Evolutionary conservation across 2,888 invertebrate species (phyloP).

Genomic region (Tribolium freemani): DNA sequence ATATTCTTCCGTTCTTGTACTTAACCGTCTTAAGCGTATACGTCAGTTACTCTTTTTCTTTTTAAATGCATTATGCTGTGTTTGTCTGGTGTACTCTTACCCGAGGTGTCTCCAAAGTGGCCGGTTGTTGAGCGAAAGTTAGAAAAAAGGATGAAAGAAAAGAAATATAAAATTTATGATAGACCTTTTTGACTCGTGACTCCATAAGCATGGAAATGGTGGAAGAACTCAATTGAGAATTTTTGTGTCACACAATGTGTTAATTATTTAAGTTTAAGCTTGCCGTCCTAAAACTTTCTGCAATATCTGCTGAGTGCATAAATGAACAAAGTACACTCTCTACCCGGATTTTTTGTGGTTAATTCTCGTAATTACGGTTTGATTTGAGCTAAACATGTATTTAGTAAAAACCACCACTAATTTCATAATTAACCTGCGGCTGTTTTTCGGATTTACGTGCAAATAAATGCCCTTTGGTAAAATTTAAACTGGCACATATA

Average conservation of each 20-base stretch:
- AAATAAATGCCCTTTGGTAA: neutral
- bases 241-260: conserved; percentile 4
- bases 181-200: neutral
- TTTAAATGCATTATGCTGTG: neutral
- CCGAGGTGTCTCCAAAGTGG: neutral
- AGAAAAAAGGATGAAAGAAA: neutral
- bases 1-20: neutral
- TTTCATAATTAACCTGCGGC: neutral
- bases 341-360: no score
- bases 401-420: no score
- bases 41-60: neutral
- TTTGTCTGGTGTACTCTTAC: conserved; percentile 1
- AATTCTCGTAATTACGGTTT: no score
- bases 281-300: neutral
- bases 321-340: no score
- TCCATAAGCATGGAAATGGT: neutral
- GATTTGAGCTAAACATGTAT: no score
- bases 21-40: neutral
- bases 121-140: neutral
- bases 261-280: conserved; percentile 4
- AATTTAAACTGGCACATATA: neutral
- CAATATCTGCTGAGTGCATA: no score
- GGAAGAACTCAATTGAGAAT: neutral
- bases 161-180: conserved; percentile 11
- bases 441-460: neutral